A percentile compares a stretch with the other conserved stretches of the same genome.
Evolutionary conservation across 1,140 invertebrate genomes (phyloP).

Genomic region (Drosophila mauritiana): DNA sequence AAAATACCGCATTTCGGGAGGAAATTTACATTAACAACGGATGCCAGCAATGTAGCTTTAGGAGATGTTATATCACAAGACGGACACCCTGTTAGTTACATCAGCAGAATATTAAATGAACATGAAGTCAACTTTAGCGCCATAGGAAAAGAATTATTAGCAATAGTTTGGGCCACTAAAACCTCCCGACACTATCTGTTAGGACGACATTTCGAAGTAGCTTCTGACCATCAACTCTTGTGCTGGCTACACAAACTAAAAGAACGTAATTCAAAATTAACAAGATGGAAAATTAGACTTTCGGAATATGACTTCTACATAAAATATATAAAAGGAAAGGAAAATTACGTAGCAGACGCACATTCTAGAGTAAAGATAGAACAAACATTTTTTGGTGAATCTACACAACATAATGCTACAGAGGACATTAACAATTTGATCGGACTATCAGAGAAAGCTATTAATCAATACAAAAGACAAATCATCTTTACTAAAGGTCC

Average conservation of each 20-base stretch:
- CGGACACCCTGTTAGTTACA: too few relatives aligned
- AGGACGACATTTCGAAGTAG: conserved; percentile 3
- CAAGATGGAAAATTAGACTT: neutral
- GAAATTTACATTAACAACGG: neutral
- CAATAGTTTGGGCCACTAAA: conserved; percentile 13
- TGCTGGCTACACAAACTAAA: neutral
- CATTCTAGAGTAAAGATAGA: neutral
- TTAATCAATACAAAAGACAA: too few relatives aligned
- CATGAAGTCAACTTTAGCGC: neutral
- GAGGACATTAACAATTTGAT: too few relatives aligned
- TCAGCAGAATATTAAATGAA: conserved; percentile 10
- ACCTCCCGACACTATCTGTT: conserved; percentile 1
- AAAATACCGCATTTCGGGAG: too few relatives aligned
- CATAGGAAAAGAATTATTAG: conserved; percentile 2
- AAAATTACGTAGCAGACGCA: conserved; percentile 1
- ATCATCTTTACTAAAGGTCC: too few relatives aligned
- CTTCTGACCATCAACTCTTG: conserved; percentile 7
- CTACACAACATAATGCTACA: too few relatives aligned
- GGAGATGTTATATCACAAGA: neutral
- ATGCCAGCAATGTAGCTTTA: conserved; percentile 1
- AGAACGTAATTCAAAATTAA: neutral
- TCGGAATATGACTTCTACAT: too few relatives aligned
- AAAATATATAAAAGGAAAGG: neutral
- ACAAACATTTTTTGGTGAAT: too few relatives aligned
- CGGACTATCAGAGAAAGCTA: too few relatives aligned